phyloP scores from a whole-genome alignment of 2,113 vertebrate genomes.

The Cyprinus carpio region DNA sequence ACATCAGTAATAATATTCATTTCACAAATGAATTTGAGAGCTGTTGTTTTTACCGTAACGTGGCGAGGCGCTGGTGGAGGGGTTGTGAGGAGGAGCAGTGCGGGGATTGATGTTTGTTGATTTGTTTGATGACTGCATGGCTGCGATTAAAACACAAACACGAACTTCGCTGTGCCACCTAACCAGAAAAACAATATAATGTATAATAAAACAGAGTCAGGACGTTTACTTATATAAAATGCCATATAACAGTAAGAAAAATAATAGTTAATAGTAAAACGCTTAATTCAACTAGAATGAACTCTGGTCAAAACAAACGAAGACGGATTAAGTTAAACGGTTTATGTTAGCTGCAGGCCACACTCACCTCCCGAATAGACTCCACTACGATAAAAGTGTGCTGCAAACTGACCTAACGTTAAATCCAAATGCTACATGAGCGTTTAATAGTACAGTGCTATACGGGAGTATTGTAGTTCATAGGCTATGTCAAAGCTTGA shows the following conservation, averaged over 20 bases:
- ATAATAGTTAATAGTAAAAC: not conserved
- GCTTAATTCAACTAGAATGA: not conserved
- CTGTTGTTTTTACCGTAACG: conserved; percentile 17
- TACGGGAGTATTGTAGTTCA: not conserved
- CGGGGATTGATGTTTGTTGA: not conserved
- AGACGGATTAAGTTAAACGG: not conserved
- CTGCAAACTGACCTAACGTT: not conserved
- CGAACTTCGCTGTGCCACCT: not conserved
- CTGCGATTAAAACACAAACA: conserved; percentile 12
- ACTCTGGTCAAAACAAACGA: not conserved
- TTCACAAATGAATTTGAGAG: not conserved
- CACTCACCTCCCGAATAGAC: conserved; percentile 12
- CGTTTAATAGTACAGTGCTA: not conserved
- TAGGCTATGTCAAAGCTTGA: not conserved
- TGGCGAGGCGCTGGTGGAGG: not conserved
- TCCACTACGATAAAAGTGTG: not conserved
- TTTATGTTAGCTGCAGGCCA: conserved; percentile 4
- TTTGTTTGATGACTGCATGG: conserved; percentile 17
- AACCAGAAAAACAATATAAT: not conserved
- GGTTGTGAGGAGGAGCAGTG: too few relatives aligned
- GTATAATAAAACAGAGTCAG: not conserved
- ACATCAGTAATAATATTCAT: not conserved
- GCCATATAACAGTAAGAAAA: not conserved
- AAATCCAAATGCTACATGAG: not conserved
- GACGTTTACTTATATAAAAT: not conserved